Base-by-base conservation (phyloP, 2,888 invertebrate genomes). In the Druceiella hillmani region DNA sequence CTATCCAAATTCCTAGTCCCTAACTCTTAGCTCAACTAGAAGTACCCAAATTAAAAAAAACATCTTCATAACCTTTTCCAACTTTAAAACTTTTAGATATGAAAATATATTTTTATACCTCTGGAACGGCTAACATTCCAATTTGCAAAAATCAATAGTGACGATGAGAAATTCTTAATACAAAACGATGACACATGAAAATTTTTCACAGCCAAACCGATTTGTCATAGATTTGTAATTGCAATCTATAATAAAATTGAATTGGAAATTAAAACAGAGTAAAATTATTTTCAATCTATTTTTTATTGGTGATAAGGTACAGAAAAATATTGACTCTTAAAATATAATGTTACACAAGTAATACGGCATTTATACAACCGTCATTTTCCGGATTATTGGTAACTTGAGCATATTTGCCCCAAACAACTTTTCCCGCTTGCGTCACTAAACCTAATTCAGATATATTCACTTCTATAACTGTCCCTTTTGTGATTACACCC, bases 321-420 rank as follows among this genome's bases (percentile, higher is more conserved):
- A 27, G 12, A 26, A 33, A 26, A 15, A n/a, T n/a, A n/a, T n/a
- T n/a, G n/a, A n/a, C n/a, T n/a, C n/a, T n/a, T 33, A 27, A 41
- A 15, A 26, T 37, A 24, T 25, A 3, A 28, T 25, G 33, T 81
- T 79, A 98, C 47, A 99, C 90, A 61, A 99, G 76, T 43, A 99
- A 76, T 43, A 99, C 91, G 58, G 98, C 97, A 74, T 99, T 99
- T 42, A 99, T 95, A 58, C 97, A 98, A 11, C 99, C 99, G 75
- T 99, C 99, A 68, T 99, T 99, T 65, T 99, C 99, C 0, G 99
- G 99, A 69, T 98, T 92, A 65, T 99, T 99, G 0, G 98, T 98
- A 11, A 99, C 97, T 67, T 98, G 99, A 0, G 99, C 99, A 61
- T 94, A 99, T 75, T 99, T 99, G 41, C 98, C 99, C 99, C 99